Evolutionary conservation across 2,113 vertebrate genomes (phyloP), one percentile per base, ranked within the genome.

Genomic region (Nibea coibor): DNA sequence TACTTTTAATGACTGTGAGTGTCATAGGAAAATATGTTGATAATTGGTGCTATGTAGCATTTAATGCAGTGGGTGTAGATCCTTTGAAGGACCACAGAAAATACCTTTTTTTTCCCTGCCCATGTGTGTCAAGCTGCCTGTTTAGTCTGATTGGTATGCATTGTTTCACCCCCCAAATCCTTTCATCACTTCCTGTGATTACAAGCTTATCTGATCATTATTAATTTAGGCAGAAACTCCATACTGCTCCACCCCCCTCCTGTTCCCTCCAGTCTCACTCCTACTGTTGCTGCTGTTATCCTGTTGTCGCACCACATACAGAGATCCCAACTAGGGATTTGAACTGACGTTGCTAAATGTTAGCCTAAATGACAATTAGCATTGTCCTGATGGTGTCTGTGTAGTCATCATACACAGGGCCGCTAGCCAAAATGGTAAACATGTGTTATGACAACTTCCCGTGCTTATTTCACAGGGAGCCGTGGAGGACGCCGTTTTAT

Each of bases 381-480:
- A 1, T 45, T 50, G 72, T 53, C 67, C 67, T 57, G 54, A 71
- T 68, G 78, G 70, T 6, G 35, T 68, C 58, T 78, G 61, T 74
- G 85, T 74, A 57, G 72, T 58, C 19, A 68, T 58, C 26, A 61
- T 57, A 72, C 51, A 26, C 9, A 0, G 14, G 43, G 80, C 82
- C 80, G 86, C 58, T 42, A 83, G 77, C 67, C 75, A 68, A 72
- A 53, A 51, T 54, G 59, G 85, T 83, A 84, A 93, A 90, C 93
- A 89, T 85, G 87, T 84, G 91, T 84, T 86, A 39, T 78, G 84
- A 82, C 85, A 82, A 90, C 86, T 82, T 91, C 88, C 75, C 87
- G 83, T 67, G 86, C 63, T 83, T 54, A 64, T 87, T 81, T 83
- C 85, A 77, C 43, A 65, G 82, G 57, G 67, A 45, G 78, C 45